Base-by-base conservation (phyloP, 2,888 invertebrate species). In the Noctuana brunneofusca region DNA sequence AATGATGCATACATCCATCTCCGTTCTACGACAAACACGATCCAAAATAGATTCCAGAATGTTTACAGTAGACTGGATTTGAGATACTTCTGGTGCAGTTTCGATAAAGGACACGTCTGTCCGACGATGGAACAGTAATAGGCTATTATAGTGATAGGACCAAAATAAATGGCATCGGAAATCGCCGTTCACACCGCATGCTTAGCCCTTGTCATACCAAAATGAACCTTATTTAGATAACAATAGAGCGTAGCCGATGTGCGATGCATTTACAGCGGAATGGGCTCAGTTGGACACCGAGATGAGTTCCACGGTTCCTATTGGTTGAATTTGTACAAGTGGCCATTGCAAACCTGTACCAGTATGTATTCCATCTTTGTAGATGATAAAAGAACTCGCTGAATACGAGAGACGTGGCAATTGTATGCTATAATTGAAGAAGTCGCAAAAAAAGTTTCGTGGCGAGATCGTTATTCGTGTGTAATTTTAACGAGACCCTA, bases 111-210 rank as follows among this genome's bases (percentile, higher is more conserved):
- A 67, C 65, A 65, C 68, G 68, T 68, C 66, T 66, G 67, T 69
- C 66, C 58, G 52, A 58, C 57, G 67, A 65, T 68, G 69, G 66
- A 69, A 71, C 71, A 71, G 67, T 68, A 71, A 73, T 72, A 70
- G 71, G 65, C 70, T 69, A 69, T 73, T 72, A 67, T 68, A 65
- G 65, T 71, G 73, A 74, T 74, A 70, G 69, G 66, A 70, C 70
- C 65, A 65, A 72, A 71, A 73, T 73, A 73, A 71, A 74, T 67
- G 54, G 65, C 65, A 59, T 64, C 46, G 60, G 62, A 67, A 65
- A 67, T 67, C 65, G 65, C 65, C 43, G 63, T 64, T 58, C 63
- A 58, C 63, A 58, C 58, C 58, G 20, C 63, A 56, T 63, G 63
- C 56, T 43, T n/a, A 27, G 3, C 0, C 5, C 32, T 11, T 18